These are phyloP conservation scores for Lipophrys pholis DNA, from an alignment of 2,113 vertebrate species.

Conservation along the genomic window DNA sequence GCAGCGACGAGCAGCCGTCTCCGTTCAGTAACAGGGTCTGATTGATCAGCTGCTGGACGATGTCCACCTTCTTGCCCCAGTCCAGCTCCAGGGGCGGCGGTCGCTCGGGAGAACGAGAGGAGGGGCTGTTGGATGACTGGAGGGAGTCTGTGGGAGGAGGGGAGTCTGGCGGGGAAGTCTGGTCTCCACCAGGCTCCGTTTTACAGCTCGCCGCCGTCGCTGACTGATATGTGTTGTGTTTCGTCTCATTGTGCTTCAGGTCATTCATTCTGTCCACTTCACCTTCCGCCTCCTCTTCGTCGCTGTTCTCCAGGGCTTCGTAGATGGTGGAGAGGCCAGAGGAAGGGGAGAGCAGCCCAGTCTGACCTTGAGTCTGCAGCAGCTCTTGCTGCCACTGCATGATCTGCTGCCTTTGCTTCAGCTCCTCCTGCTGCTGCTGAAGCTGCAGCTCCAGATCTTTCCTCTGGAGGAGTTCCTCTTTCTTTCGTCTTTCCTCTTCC, in stretches of 20 bases:
- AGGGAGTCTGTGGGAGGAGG: constrained; percentile 36
- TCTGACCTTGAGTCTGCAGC: constrained; percentile 55
- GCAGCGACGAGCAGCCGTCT: constrained; percentile 76
- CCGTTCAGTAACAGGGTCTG: constrained; percentile 87
- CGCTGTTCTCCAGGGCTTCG: constrained; percentile 78
- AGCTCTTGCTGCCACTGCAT: constrained; percentile 80
- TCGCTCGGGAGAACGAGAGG: constrained; percentile 52
- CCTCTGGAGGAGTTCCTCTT: constrained; percentile 59
- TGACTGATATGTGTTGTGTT: neutral
- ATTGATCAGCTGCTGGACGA: constrained; percentile 91
- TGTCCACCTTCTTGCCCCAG: constrained; percentile 84
- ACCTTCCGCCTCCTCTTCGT: constrained; percentile 66
- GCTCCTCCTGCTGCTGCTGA: constrained; percentile 77
- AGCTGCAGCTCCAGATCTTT: constrained; percentile 68
- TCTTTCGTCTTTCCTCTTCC: constrained; percentile 29
- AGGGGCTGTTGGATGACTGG: constrained; percentile 2
- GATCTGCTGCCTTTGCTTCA: constrained; percentile 79
- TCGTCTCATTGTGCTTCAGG: constrained; percentile 1
- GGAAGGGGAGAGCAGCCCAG: constrained; percentile 69
- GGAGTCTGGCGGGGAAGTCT: neutral
- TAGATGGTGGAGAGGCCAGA: constrained; percentile 84
- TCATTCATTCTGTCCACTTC: constrained; percentile 28
- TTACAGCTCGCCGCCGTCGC: neutral
- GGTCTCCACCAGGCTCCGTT: neutral
- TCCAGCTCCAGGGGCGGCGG: constrained; percentile 79